Evolutionary conservation across 2,888 invertebrate genomes (phyloP).

Genomic region (Brenthis hecate): DNA sequence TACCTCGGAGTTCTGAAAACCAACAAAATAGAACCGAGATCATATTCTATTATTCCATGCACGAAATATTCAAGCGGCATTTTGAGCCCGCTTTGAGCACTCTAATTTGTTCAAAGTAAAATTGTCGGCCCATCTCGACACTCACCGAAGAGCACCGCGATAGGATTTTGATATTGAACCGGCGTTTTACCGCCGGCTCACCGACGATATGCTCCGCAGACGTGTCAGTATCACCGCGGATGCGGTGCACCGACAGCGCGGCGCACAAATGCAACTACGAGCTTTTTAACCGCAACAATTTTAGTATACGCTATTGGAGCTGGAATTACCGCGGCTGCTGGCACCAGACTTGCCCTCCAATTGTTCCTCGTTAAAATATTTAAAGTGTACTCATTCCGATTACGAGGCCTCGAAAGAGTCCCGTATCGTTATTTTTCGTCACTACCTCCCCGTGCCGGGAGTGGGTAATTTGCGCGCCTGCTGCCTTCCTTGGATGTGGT

Average conservation of each 20-base stretch:
- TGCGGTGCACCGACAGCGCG: slow-evolving; percentile 73
- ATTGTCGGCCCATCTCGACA: slow-evolving; percentile 66
- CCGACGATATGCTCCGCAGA: slow-evolving; percentile 56
- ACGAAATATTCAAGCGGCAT: slow-evolving; percentile 72
- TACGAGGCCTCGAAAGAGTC: slow-evolving; percentile 81
- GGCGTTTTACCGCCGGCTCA: slow-evolving; percentile 53
- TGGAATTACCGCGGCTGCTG: slow-evolving; percentile 89
- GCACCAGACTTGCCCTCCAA: slow-evolving; percentile 85
- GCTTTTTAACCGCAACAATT: slow-evolving; percentile 87
- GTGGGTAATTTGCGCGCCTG: no score
- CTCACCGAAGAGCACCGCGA: slow-evolving; percentile 52
- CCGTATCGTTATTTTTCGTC: slow-evolving; percentile 86
- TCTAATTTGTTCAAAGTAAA: slow-evolving; percentile 87
- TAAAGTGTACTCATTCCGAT: slow-evolving; percentile 82
- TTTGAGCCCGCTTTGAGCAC: slow-evolving; percentile 83
- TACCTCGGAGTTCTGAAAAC: slow-evolving; percentile 82
- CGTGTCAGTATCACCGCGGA: slow-evolving; percentile 59
- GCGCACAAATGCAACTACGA: slow-evolving; percentile 81
- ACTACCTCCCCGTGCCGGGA: slow-evolving; percentile 74
- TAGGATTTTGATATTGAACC: slow-evolving; percentile 52
- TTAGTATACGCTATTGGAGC: slow-evolving; percentile 87
- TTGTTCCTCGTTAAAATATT: slow-evolving; percentile 84
- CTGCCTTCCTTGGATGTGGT: no score
- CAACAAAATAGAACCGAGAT: slow-evolving; percentile 85
- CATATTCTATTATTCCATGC: slow-evolving; percentile 87